Conservation (phyloP, 2,888 invertebrate species). For the Leucophenga maculata region DNA sequence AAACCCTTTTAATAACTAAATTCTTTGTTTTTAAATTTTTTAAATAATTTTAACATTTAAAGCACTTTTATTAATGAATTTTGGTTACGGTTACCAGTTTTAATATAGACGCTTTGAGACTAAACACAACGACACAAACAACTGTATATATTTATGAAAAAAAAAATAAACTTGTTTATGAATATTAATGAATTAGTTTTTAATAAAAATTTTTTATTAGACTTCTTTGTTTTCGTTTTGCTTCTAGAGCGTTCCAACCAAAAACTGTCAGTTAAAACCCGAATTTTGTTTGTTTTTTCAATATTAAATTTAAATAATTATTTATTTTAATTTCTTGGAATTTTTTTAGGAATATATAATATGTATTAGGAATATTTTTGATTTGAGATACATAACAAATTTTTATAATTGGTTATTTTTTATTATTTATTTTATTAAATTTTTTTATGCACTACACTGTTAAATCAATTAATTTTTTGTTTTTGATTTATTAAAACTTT, state of each 20-base stretch:
- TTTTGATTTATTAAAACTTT: not conserved
- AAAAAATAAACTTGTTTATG: slow-evolving; percentile 5
- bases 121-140: not conserved
- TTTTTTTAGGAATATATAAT: too few relatives aligned
- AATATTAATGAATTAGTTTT: slow-evolving; percentile 19
- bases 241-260: not conserved
- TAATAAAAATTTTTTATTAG: not conserved
- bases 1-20: too few relatives aligned
- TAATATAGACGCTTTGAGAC: not conserved
- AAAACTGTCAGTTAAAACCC: not conserved
- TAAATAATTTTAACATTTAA: too few relatives aligned
- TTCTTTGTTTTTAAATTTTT: too few relatives aligned
- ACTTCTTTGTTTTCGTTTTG: not conserved
- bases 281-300: not conserved
- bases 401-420: not conserved
- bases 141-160: too few relatives aligned
- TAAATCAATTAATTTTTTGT: not conserved
- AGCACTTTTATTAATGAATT: too few relatives aligned
- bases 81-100: not conserved
- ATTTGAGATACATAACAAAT: not conserved
- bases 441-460: not conserved
- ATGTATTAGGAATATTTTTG: too few relatives aligned
- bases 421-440: not conserved
- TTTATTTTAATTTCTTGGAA: slow-evolving; percentile 5
- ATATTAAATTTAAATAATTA: slow-evolving; percentile 4